phyloP scores from a whole-genome alignment of 2,113 vertebrate genomes.

The Hippolais icterina region DNA sequence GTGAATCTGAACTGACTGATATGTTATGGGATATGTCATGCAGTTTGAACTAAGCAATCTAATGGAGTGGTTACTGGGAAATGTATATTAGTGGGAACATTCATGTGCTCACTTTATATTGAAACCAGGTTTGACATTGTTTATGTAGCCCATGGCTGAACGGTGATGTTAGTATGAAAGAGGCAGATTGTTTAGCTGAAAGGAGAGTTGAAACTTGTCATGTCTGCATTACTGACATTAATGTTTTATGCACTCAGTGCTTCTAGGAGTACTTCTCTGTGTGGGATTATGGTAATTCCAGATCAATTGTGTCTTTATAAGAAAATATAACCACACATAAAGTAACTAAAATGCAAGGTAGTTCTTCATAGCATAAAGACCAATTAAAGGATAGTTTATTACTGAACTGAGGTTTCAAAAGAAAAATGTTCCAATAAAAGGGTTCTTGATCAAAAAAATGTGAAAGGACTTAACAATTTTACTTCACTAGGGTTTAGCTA shows the following conservation, averaged over 20 bases:
- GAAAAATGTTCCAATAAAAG: constrained; percentile 5
- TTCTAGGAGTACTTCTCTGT: constrained; percentile 19
- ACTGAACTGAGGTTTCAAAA: not conserved
- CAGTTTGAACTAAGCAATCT: constrained; percentile 32
- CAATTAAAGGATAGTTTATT: constrained; percentile 43
- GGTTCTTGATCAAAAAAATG: constrained; percentile 44
- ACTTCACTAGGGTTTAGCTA: constrained; percentile 13
- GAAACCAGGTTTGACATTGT: constrained; percentile 65
- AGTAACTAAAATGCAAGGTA: constrained; percentile 3
- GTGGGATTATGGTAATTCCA: constrained; percentile 27
- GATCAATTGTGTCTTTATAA: constrained; percentile 48
- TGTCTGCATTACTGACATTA: constrained; percentile 34
- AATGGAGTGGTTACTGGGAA: constrained; percentile 27
- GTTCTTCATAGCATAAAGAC: constrained; percentile 1
- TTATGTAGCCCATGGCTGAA: constrained; percentile 54
- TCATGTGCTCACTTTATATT: constrained; percentile 39
- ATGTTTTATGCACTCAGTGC: constrained; percentile 32
- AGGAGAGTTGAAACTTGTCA: constrained; percentile 45
- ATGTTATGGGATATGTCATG: not conserved
- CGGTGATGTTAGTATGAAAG: constrained; percentile 35
- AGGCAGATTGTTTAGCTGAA: constrained; percentile 55
- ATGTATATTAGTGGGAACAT: constrained; percentile 26
- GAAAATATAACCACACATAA: not conserved
- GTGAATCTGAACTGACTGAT: not conserved
- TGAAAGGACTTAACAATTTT: constrained; percentile 38